Percentiles rank a stretch among this genome's conserved stretches.
These are phyloP conservation scores for Tipula lateralis DNA, from an alignment of 2,888 invertebrate genomes.

Conservation along the genomic window DNA sequence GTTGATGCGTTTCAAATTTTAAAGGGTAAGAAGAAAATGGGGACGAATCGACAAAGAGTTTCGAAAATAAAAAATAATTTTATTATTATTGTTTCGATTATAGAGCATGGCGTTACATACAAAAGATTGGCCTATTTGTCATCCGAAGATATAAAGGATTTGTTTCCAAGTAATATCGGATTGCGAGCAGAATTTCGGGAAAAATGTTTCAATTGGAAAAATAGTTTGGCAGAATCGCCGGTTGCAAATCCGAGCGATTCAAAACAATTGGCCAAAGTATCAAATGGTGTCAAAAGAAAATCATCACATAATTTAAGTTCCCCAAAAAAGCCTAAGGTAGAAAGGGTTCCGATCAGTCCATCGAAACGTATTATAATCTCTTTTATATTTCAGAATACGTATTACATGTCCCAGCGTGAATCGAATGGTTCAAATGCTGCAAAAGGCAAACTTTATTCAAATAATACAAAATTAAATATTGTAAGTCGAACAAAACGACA, in stretches of 20 bases:
- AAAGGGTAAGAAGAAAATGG: not conserved
- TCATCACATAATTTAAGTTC: not conserved
- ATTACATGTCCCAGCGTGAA: constrained; percentile 15
- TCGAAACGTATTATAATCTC: constrained; percentile 11
- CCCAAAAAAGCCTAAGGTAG: constrained; percentile 9
- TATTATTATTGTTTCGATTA: too few species aligned
- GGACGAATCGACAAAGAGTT: not conserved
- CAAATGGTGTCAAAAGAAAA: not conserved
- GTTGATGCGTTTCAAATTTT: not conserved
- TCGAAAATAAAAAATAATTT: not conserved
- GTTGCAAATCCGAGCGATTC: not conserved
- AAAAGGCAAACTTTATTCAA: not conserved
- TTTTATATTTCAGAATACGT: constrained; percentile 13
- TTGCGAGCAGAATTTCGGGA: not conserved
- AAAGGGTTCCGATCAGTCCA: constrained; percentile 2
- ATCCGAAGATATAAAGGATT: not conserved
- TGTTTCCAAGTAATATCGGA: not conserved
- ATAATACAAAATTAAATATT: not conserved
- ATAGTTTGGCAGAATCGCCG: not conserved
- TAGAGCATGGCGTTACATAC: not conserved
- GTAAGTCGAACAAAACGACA: constrained; percentile 5
- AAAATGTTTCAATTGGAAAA: constrained; percentile 12
- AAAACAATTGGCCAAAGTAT: constrained; percentile 8
- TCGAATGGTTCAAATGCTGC: not conserved
- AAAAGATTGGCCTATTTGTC: not conserved